phyloP scores from a whole-genome alignment of 2,113 vertebrate genomes.

The Nothocercus nigrocapillus region DNA sequence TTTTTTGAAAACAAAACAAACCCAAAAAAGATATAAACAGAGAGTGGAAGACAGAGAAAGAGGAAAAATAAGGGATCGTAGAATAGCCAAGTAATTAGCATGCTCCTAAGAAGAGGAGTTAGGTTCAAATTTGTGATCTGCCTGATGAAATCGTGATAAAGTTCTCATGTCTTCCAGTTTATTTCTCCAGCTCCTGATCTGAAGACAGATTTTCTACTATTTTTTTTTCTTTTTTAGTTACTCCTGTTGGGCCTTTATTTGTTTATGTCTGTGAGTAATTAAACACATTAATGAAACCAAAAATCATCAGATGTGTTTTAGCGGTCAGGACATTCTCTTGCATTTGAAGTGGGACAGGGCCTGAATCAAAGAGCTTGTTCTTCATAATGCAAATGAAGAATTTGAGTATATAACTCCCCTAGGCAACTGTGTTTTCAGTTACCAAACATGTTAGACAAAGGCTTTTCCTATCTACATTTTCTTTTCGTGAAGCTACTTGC shows the following conservation, averaged over 20 bases:
- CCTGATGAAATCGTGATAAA: neutral
- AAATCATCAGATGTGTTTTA: neutral
- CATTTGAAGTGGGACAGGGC: neutral
- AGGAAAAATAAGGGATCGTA: neutral
- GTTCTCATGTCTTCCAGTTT: neutral
- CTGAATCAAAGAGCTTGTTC: neutral
- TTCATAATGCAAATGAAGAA: neutral
- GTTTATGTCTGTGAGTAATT: neutral
- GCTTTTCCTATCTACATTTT: neutral
- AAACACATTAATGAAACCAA: accelerated
- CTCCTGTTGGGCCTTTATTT: neutral
- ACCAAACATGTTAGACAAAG: neutral
- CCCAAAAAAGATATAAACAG: neutral
- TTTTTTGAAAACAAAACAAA: neutral
- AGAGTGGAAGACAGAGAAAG: neutral
- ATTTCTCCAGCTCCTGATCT: neutral
- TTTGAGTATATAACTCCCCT: neutral
- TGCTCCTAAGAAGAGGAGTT: accelerated
- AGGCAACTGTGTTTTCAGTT: neutral
- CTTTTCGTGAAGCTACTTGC: neutral
- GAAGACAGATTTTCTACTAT: too few species aligned
- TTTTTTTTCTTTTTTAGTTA: neutral
- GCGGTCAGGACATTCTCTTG: neutral
- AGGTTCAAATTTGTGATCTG: neutral
- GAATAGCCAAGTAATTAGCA: neutral